phyloP scores from a whole-genome alignment of 2,113 vertebrate species.

The Cephalopholis sonnerati region DNA sequence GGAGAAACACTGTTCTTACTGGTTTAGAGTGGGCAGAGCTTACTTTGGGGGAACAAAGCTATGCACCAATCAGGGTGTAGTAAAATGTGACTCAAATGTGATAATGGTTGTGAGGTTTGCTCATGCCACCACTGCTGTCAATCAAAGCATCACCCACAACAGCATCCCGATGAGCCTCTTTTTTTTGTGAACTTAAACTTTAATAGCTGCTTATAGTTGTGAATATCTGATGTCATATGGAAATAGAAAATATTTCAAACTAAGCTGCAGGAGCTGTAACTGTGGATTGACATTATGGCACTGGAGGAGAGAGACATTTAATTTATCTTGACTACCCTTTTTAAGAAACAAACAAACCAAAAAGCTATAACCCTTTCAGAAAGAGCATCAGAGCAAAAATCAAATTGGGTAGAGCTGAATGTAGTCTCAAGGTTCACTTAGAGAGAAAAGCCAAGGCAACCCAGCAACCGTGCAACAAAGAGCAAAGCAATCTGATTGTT shows the following conservation, averaged over 20 bases:
- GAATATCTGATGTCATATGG: neutral
- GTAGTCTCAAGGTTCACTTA: conserved; percentile 28
- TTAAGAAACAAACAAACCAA: neutral
- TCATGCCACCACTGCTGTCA: neutral
- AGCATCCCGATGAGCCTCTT: neutral
- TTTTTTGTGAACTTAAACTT: neutral
- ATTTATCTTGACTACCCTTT: conserved; percentile 1
- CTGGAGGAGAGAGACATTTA: neutral
- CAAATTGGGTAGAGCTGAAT: conserved; percentile 14
- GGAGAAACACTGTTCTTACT: neutral
- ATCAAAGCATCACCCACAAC: neutral
- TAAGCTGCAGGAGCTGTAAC: neutral
- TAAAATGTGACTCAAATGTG: neutral
- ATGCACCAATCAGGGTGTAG: neutral
- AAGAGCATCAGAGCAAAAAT: neutral
- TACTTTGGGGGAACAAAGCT: neutral
- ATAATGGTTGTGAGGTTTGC: neutral
- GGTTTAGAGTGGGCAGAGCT: too few species aligned
- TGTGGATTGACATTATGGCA: neutral
- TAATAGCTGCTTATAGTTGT: neutral
- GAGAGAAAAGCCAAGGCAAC: conserved; percentile 16
- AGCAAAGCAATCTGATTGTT: conserved; percentile 48
- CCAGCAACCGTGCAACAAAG: conserved; percentile 42
- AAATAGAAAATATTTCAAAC: neutral
- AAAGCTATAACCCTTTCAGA: neutral